A percentile compares a stretch with the other conserved stretches of the same genome.
Evolutionary conservation across 1,140 invertebrate genomes (phyloP).

Genomic region (Drosophila novamexicana): DNA sequence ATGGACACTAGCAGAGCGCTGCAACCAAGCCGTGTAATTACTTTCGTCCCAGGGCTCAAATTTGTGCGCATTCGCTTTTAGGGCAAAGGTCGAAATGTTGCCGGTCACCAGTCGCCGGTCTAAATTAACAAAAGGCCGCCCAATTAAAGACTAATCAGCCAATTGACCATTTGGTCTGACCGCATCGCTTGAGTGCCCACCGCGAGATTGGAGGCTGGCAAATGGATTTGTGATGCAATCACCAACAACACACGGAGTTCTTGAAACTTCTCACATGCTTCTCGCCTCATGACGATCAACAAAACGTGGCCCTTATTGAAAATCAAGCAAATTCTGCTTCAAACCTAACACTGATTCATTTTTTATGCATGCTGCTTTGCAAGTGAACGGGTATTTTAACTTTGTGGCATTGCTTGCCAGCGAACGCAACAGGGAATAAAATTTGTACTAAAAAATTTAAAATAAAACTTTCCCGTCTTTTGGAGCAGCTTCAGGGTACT

Average conservation of each 20-base stretch:
- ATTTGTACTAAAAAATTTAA: neutral
- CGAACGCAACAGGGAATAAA: neutral
- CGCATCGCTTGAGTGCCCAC: conserved; percentile 25
- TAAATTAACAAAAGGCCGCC: conserved; percentile 74
- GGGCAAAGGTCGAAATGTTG: conserved; percentile 22
- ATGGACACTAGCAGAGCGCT: conserved; percentile 49
- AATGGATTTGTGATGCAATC: conserved; percentile 78
- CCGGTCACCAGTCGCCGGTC: conserved; percentile 52
- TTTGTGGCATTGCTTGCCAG: neutral
- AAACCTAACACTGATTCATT: conserved; percentile 51
- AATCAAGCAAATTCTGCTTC: conserved; percentile 48
- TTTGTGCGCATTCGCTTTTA: conserved; percentile 47
- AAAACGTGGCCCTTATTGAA: conserved; percentile 28
- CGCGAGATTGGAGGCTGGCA: conserved; percentile 20
- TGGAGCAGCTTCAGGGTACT: too few species aligned
- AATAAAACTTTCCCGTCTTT: neutral
- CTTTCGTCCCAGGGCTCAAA: conserved; percentile 50
- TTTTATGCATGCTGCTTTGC: conserved; percentile 17
- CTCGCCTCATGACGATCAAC: conserved; percentile 14
- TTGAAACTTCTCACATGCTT: conserved; percentile 68
- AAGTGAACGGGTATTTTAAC: neutral
- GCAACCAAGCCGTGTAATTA: conserved; percentile 66
- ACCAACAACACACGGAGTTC: conserved; percentile 47
- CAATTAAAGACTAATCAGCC: conserved; percentile 79
- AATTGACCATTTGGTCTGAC: conserved; percentile 73